phyloP scores from a whole-genome alignment of 2,797 vertebrate species.

The Lemur catta region DNA sequence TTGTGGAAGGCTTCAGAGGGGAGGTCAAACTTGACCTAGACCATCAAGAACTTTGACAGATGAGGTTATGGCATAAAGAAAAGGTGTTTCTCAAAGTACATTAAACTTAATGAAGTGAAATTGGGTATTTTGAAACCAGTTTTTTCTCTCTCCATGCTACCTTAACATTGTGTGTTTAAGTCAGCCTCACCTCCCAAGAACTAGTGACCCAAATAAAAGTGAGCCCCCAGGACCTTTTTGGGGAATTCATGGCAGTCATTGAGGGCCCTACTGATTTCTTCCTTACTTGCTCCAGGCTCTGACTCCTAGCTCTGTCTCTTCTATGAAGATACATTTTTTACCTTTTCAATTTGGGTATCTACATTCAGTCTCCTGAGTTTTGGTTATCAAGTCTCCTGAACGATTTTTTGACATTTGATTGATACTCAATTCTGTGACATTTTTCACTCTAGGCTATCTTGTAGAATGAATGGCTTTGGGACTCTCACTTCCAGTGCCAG shows the following conservation, averaged over 20 bases:
- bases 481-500: not conserved
- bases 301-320: not conserved
- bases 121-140: not conserved
- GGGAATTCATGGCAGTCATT: not conserved
- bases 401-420: not conserved
- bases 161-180: not conserved
- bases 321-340: not conserved
- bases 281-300: not conserved
- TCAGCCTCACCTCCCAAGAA: not conserved
- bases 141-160: not conserved
- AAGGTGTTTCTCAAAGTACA: not conserved
- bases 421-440: not conserved
- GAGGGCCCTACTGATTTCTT: not conserved
- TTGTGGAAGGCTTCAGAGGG: not conserved
- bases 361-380: not conserved
- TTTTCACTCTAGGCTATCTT: not conserved
- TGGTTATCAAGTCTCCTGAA: not conserved
- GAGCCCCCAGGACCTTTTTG: not conserved
- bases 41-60: not conserved
- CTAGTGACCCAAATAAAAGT: not conserved
- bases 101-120: not conserved
- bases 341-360: not conserved
- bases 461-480: not conserved
- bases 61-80: not conserved
- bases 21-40: not conserved